Percentiles rank a stretch among this genome's conserved stretches.
Evolutionary conservation across 2,797 vertebrate species (phyloP).

Genomic region (Crenuchus spilurus): DNA sequence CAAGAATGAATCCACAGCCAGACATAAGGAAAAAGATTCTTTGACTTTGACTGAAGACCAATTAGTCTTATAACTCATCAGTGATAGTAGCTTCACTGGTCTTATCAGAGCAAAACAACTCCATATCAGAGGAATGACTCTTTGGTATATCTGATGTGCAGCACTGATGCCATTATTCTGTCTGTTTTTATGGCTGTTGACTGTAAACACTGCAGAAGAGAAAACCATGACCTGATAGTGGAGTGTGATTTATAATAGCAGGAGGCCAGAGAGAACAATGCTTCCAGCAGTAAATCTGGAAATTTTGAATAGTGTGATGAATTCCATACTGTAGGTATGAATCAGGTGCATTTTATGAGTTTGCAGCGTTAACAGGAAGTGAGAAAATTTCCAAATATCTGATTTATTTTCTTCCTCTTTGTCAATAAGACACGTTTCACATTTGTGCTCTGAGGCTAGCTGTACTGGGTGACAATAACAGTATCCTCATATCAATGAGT

Average conservation of each 20-base stretch:
- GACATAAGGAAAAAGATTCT: conserved; percentile 20
- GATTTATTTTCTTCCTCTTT: too few relatives aligned
- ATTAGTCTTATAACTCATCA: conserved; percentile 12
- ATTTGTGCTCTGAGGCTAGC: neutral
- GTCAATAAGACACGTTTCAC: too few relatives aligned
- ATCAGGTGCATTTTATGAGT: neutral
- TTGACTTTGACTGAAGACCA: too few relatives aligned
- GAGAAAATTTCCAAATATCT: neutral
- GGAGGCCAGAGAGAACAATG: conserved; percentile 26
- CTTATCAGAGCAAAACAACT: conserved; percentile 10
- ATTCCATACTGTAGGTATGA: too few relatives aligned
- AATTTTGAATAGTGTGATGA: conserved; percentile 6
- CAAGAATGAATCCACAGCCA: conserved; percentile 27
- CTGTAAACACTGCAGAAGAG: conserved; percentile 31
- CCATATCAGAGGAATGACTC: neutral
- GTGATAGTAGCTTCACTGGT: conserved; percentile 12
- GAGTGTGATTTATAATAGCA: conserved; percentile 37
- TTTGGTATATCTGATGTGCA: conserved; percentile 34
- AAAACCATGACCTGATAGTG: conserved; percentile 14
- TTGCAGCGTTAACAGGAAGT: too few relatives aligned
- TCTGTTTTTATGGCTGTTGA: conserved; percentile 36
- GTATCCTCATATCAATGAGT: too few relatives aligned
- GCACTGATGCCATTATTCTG: conserved; percentile 37
- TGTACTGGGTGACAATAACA: too few relatives aligned
- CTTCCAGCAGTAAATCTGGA: conserved; percentile 19